Base-by-base conservation (phyloP, 2,888 invertebrate genomes). In the Habroteleia sp. region DNA sequence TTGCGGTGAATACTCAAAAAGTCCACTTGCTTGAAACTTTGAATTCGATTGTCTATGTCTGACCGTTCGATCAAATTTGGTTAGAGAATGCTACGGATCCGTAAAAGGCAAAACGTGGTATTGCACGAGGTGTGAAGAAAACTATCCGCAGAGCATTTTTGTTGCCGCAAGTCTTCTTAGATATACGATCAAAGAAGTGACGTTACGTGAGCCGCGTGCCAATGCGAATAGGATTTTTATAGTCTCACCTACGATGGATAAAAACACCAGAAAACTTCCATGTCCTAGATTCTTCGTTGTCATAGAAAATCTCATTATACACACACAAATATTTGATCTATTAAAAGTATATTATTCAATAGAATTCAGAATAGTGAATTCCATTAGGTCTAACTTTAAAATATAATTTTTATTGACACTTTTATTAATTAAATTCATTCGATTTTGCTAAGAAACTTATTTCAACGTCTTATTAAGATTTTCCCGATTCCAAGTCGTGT, bases 181-280 rank as follows among this genome's bases (percentile, higher is more conserved):
- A 84, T 83, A 79, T 83, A 81, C 83, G 84, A 83, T 84, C 81
- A 80, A 83, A 84, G 80, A 84, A 83, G 79, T 79, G 82, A 78
- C 73, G 79, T 72, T 85, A 85, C 85, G 85, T 86, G 85, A 86
- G 80, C 65, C 50, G 86, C 76, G 73, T 84, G 72, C 78, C 37
- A 52, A 66, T 42, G 54, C 17, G 60, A 29, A 39, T 56, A 62
- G 23, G 77, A 79, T 81, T 81, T 84, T 85, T 83, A 85, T 86
- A 81, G 81, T 83, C 81, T 81, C 78, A 80, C 77, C 44, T 54
- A 25, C 5, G 10, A 58, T 25, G 4, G 25, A 20, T 23, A 62
- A 42, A 58, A 46, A 46, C 11, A 13, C 0, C 10, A 6, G 13
- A 23, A 8, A 14, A 33, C 10, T 35, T 13, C 13, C 11, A 16